These are phyloP conservation scores for Pseudomyrmex dendroicus DNA, from an alignment of 1,140 invertebrate genomes.

Conservation along the genomic window DNA sequence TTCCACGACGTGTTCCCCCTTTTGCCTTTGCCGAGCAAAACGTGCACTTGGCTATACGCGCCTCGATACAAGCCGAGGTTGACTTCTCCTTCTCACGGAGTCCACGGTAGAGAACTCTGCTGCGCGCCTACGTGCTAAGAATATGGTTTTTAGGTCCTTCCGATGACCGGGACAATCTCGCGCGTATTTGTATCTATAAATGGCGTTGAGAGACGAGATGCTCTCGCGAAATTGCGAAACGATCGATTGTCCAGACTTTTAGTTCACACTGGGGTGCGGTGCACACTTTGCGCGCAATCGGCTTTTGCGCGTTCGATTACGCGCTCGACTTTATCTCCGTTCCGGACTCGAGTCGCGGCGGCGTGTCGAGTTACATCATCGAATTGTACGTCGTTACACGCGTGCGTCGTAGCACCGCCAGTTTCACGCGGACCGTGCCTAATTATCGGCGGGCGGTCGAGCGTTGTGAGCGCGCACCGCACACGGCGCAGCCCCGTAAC, in stretches of 20 bases:
- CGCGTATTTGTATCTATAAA: not conserved
- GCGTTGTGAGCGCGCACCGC: slow-evolving; percentile 56
- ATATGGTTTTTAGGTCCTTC: slow-evolving; percentile 29
- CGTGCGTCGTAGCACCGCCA: slow-evolving; percentile 28
- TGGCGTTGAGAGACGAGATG: too few species aligned
- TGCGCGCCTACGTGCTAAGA: slow-evolving; percentile 61
- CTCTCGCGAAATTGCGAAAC: not conserved
- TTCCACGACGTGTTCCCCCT: slow-evolving; percentile 67
- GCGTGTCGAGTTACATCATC: slow-evolving; percentile 62
- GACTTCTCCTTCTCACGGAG: slow-evolving; percentile 12
- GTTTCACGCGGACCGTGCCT: slow-evolving; percentile 69
- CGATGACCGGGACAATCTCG: slow-evolving; percentile 31
- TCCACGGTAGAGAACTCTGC: slow-evolving; percentile 55
- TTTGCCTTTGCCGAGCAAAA: slow-evolving; percentile 61
- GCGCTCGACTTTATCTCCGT: slow-evolving; percentile 21
- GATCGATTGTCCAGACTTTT: not conserved
- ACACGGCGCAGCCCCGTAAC: slow-evolving; percentile 66
- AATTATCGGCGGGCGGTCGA: slow-evolving; percentile 72
- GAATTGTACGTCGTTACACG: slow-evolving; percentile 70
- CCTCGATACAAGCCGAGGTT: slow-evolving; percentile 51
- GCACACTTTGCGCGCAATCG: not conserved
- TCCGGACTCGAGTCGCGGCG: slow-evolving; percentile 28
- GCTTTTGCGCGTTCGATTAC: slow-evolving; percentile 24
- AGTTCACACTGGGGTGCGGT: not conserved
- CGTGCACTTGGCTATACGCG: slow-evolving; percentile 62